Conservation (phyloP, 2,797 vertebrate species). For the Meda fulgida region DNA sequence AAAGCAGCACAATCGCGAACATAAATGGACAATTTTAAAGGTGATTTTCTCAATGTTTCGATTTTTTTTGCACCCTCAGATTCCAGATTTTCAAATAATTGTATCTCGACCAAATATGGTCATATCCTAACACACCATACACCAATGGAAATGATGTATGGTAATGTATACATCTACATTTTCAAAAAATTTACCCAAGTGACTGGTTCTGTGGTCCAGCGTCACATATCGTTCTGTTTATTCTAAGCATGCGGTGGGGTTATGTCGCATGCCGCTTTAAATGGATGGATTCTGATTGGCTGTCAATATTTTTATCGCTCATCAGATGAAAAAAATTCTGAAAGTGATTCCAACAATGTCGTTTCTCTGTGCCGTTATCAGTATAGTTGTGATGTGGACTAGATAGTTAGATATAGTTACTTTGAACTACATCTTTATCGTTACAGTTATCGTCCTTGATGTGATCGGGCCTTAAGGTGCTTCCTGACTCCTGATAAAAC, state of each 20-base stretch:
- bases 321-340: neutral
- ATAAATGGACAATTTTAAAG: too few relatives aligned
- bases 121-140: too few relatives aligned
- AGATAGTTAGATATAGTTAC: neutral
- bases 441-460: neutral
- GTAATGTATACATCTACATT: too few relatives aligned
- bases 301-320: neutral
- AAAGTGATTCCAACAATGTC: neutral
- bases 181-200: too few relatives aligned
- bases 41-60: too few relatives aligned
- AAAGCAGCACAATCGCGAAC: too few relatives aligned
- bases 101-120: too few relatives aligned
- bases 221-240: neutral
- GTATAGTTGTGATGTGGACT: neutral
- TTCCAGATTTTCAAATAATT: too few relatives aligned
- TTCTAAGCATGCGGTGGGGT: neutral
- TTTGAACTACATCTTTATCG: neutral
- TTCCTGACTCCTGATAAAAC: constrained; percentile 9
- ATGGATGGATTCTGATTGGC: neutral
- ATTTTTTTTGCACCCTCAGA: too few relatives aligned
- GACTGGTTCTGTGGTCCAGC: too few relatives aligned
- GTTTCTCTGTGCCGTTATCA: neutral
- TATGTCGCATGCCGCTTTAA: neutral
- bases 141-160: too few relatives aligned
- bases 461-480: neutral